Conservation (phyloP, 2,888 invertebrate species). For the Odontocolon sp. region DNA sequence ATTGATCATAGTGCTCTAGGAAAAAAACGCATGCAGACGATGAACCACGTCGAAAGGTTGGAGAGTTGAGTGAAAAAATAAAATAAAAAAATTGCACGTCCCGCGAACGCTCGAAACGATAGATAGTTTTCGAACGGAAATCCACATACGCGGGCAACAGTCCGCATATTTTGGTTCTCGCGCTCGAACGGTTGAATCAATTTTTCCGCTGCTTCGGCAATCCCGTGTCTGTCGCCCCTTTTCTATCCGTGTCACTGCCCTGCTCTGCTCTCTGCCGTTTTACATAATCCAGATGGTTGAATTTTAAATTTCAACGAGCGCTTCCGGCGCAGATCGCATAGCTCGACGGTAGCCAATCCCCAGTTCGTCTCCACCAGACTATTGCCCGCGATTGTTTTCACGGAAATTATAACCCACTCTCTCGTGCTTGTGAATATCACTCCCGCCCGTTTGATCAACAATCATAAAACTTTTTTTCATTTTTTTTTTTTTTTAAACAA, state of each 20-base stretch:
- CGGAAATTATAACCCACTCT: conserved; percentile 69
- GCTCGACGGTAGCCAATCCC: conserved; percentile 50
- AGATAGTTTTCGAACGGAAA: conserved; percentile 52
- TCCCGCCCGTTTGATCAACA: conserved; percentile 35
- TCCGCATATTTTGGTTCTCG: conserved; percentile 68
- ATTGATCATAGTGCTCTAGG: background rate
- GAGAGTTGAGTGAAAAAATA: conserved; percentile 33
- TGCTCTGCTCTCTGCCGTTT: conserved; percentile 60
- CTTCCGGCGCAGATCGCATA: conserved; percentile 46
- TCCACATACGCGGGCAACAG: conserved; percentile 51
- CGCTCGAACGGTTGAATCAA: conserved; percentile 72
- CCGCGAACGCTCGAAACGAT: conserved; percentile 6
- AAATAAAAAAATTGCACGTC: no score
- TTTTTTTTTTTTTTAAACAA: background rate
- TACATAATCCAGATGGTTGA: conserved; percentile 76
- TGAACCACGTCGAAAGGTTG: conserved; percentile 18
- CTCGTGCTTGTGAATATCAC: conserved; percentile 56
- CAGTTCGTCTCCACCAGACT: background rate
- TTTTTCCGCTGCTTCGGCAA: conserved; percentile 68
- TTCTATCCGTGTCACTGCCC: conserved; percentile 34
- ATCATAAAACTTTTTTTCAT: conserved; percentile 30
- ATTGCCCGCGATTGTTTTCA: conserved; percentile 64
- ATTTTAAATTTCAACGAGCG: conserved; percentile 72
- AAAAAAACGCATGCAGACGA: conserved; percentile 9
- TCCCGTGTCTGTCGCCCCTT: background rate